phyloP scores from a whole-genome alignment of 2,888 invertebrate species.

The Cenopis cana region DNA sequence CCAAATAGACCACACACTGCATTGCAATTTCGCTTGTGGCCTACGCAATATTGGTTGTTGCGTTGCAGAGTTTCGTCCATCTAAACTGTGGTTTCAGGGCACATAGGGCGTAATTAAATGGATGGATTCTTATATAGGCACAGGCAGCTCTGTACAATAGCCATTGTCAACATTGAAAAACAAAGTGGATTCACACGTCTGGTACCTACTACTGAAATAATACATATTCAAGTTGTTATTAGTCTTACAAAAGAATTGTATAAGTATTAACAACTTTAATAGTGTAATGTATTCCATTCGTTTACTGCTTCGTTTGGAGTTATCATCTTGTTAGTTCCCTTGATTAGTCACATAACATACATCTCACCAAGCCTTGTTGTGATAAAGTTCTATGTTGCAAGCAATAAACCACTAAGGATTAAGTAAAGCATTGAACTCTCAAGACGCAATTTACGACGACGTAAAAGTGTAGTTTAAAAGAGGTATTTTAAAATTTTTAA shows the following conservation, averaged over 20 bases:
- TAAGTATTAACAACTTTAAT: no score
- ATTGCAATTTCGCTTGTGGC: background rate
- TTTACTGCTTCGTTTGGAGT: no score
- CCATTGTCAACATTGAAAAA: no score
- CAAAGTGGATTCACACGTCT: background rate
- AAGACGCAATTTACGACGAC: slow-evolving; percentile 71
- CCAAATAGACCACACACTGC: background rate
- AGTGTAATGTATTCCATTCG: no score
- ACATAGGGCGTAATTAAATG: background rate
- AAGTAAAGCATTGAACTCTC: slow-evolving; percentile 74
- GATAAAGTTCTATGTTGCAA: slow-evolving; percentile 6
- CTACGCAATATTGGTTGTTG: background rate
- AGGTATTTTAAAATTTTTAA: slow-evolving; percentile 70
- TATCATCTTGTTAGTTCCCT: no score
- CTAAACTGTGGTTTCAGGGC: background rate
- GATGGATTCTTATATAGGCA: background rate
- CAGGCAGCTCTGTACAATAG: background rate
- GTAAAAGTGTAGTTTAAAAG: slow-evolving; percentile 74
- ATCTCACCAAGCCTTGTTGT: background rate
- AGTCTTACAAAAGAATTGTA: no score
- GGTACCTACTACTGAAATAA: background rate
- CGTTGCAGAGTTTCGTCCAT: background rate
- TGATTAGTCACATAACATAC: background rate
- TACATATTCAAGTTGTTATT: no score
- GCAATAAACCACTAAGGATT: slow-evolving; percentile 55